A percentile compares a stretch with the other conserved stretches of the same genome.
These are phyloP conservation scores for Pristionchus mayeri DNA, from an alignment of 2,888 invertebrate genomes.

Conservation along the genomic window DNA sequence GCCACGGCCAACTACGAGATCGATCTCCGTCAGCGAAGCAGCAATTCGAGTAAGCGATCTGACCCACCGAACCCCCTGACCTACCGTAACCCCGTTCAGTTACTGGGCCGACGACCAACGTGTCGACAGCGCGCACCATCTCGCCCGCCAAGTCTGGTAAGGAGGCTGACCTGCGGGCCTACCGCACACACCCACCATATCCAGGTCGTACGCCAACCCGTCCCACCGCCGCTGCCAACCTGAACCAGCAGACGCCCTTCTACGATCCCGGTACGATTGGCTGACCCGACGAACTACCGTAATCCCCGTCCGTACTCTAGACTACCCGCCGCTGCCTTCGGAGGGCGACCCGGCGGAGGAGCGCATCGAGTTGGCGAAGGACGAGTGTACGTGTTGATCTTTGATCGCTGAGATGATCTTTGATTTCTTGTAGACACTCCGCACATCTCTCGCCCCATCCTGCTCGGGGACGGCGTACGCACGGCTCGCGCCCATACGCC, in stretches of 20 bases:
- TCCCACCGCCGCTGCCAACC: not conserved
- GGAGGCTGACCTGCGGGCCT: not conserved
- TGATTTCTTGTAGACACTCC: constrained; percentile 28
- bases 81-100: not conserved
- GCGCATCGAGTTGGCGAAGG: not conserved
- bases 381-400: constrained; percentile 24
- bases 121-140: constrained; percentile 5
- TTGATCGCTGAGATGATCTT: not conserved
- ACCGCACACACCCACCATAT: not conserved
- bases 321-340: constrained; percentile 22
- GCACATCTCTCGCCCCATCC: constrained; percentile 27
- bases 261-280: too few relatives aligned
- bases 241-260: not conserved
- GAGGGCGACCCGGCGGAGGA: constrained; percentile 23
- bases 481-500: constrained; percentile 23
- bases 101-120: not conserved
- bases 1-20: constrained; percentile 43
- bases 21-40: constrained; percentile 1
- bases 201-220: not conserved
- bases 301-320: too few relatives aligned
- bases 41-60: not conserved
- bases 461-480: constrained; percentile 9
- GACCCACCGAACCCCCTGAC: not conserved
- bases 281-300: not conserved
- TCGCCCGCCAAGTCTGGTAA: not conserved